Conservation (phyloP, 2,888 invertebrate genomes). For the Lymantria dispar region DNA sequence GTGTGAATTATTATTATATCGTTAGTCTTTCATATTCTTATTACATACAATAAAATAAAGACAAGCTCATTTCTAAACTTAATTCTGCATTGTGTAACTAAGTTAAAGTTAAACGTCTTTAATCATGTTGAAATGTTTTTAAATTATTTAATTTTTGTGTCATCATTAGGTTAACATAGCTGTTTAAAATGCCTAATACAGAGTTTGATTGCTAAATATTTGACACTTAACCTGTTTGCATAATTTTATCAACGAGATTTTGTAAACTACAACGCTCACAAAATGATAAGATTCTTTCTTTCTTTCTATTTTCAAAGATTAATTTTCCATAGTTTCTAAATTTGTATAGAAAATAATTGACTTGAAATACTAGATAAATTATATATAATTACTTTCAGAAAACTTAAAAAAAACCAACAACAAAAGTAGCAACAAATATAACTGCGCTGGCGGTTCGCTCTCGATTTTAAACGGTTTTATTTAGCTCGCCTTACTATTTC, state of each 20-base stretch:
- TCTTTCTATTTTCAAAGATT: no score
- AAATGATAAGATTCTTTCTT: not conserved
- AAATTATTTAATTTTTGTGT: not conserved
- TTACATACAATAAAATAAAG: slow-evolving; percentile 1
- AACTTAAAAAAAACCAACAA: no score
- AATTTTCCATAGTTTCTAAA: not conserved
- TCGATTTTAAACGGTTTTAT: no score
- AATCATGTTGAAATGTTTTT: no score
- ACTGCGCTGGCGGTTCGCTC: no score
- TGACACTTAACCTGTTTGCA: not conserved
- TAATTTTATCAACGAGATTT: not conserved
- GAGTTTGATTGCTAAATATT: not conserved
- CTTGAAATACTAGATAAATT: no score
- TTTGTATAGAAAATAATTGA: no score
- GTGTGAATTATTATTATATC: no score
- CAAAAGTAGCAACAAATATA: no score
- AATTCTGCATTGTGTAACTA: slow-evolving; percentile 1
- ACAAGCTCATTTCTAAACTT: slow-evolving; percentile 1
- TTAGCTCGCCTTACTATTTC: no score
- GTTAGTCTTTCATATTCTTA: no score
- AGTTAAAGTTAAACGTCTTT: not conserved
- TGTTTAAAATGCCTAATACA: not conserved
- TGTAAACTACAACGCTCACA: not conserved
- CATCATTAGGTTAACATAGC: not conserved
- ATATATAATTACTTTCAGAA: no score